phyloP scores from a whole-genome alignment of 2,113 vertebrate species.

The Hippolais icterina region DNA sequence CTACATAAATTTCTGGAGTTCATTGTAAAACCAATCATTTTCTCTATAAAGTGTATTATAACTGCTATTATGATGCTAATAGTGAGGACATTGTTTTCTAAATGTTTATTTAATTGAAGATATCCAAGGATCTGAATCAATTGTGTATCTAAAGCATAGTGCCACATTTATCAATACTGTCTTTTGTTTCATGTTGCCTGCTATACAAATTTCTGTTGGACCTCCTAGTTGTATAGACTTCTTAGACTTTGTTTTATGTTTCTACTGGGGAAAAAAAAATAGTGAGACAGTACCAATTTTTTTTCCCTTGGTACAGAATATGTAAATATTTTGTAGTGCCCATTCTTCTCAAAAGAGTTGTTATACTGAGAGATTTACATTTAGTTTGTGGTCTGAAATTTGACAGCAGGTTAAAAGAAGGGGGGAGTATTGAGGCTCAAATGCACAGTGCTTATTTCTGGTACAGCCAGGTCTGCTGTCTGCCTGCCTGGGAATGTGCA shows the following conservation, averaged over 20 bases:
- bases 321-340: neutral
- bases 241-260: neutral
- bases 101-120: neutral
- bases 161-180: neutral
- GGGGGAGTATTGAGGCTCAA: neutral
- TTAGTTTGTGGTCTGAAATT: neutral
- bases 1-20: neutral
- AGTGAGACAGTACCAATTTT: neutral
- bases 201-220: neutral
- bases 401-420: neutral
- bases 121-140: neutral
- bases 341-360: neutral
- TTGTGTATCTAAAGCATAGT: neutral
- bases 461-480: neutral
- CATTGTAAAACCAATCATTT: fast-evolving
- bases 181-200: neutral
- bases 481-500: neutral
- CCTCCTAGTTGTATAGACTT: neutral
- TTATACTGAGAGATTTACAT: neutral
- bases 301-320: neutral
- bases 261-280: fast-evolving
- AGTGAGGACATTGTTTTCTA: neutral
- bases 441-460: neutral
- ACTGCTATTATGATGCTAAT: neutral
- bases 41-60: neutral